phyloP scores from a whole-genome alignment of 2,888 invertebrate genomes.

The Phyto melanocephala region DNA sequence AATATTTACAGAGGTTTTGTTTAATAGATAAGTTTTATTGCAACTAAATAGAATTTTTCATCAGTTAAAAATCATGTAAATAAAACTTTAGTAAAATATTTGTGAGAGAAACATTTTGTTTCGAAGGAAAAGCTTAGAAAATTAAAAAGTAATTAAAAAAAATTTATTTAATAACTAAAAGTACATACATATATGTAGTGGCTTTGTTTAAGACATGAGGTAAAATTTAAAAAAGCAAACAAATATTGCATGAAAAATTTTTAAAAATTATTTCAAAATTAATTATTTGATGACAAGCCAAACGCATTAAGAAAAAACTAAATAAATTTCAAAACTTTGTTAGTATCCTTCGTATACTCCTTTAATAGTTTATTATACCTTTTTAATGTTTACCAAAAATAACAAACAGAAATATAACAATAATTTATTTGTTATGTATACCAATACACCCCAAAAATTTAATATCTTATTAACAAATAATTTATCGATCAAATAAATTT shows the following conservation, averaged over 20 bases:
- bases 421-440: not conserved
- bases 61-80: not conserved
- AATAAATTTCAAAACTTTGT: not conserved
- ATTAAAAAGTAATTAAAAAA: not conserved
- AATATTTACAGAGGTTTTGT: not conserved
- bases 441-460: too few relatives aligned
- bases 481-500: slow-evolving; percentile 44
- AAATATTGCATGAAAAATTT: too few relatives aligned
- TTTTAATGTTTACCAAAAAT: not conserved
- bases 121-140: not conserved
- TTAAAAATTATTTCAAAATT: too few relatives aligned
- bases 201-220: too few relatives aligned
- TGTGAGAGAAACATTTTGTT: not conserved
- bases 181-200: not conserved
- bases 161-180: not conserved
- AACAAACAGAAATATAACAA: too few relatives aligned
- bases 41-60: not conserved
- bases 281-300: too few relatives aligned
- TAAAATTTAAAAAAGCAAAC: too few relatives aligned
- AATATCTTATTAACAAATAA: not conserved
- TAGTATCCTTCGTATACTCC: not conserved
- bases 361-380: not conserved
- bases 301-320: too few relatives aligned
- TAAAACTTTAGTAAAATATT: not conserved
- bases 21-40: not conserved